Evolutionary conservation across 2,797 vertebrate genomes (phyloP).

Genomic region (Anabacerthia variegaticeps): DNA sequence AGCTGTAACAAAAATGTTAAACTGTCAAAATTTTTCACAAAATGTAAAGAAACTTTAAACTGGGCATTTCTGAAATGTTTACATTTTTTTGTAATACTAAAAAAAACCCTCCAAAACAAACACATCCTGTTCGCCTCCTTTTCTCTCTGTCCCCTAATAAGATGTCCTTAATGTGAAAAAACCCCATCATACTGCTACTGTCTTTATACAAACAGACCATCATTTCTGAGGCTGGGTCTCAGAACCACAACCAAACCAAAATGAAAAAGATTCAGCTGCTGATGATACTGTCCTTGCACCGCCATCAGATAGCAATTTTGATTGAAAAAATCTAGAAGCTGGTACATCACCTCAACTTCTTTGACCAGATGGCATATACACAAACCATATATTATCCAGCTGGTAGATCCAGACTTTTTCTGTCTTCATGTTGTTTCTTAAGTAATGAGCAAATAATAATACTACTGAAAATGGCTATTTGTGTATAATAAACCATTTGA

Average conservation of each 20-base stretch:
- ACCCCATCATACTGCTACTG: not conserved
- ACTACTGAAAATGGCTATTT: not conserved
- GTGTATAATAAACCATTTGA: not conserved
- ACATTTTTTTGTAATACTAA: not conserved
- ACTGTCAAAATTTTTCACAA: not conserved
- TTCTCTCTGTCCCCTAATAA: not conserved
- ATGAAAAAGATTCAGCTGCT: not conserved
- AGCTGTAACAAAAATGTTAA: not conserved
- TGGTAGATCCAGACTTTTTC: not conserved
- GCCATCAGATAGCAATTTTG: not conserved
- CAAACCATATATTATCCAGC: not conserved
- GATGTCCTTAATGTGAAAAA: not conserved
- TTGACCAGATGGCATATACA: not conserved
- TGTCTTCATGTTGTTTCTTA: not conserved
- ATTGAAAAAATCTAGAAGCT: not conserved
- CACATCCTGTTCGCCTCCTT: not conserved
- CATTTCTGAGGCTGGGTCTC: not conserved
- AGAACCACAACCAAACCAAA: not conserved
- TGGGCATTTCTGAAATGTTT: not conserved
- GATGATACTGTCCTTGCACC: not conserved
- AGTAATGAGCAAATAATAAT: not conserved
- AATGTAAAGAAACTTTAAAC: not conserved
- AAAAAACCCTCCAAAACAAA: not conserved
- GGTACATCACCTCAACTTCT: not conserved
- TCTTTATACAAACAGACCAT: not conserved